phyloP scores from a whole-genome alignment of 2,888 invertebrate genomes.

The Coelinius sp. region DNA sequence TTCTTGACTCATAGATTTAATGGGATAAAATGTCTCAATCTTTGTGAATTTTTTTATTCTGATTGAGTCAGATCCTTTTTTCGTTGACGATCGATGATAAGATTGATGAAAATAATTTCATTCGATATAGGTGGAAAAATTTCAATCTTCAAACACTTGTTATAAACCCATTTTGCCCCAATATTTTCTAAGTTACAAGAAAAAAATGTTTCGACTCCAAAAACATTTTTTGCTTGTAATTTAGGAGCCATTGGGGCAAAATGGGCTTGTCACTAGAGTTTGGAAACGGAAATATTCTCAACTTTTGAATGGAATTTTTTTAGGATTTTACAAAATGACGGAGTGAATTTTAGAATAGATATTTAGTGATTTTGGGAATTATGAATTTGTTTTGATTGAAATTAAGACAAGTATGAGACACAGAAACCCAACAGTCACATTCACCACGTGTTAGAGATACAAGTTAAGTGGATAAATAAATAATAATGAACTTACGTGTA shows the following conservation, averaged over 20 bases:
- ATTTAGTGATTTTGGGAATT: no score
- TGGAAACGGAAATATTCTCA: no score
- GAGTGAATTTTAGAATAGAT: neutral
- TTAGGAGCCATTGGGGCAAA: no score
- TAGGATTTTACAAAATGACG: neutral
- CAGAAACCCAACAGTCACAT: constrained; percentile 22
- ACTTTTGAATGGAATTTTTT: neutral
- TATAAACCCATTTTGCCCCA: no score
- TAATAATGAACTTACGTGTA: constrained; percentile 79
- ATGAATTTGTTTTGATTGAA: neutral
- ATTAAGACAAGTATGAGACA: neutral
- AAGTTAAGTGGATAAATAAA: neutral
- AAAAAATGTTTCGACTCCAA: no score
- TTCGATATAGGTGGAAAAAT: no score
- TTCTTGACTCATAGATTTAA: constrained; percentile 26
- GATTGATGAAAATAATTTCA: no score
- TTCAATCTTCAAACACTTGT: no score
- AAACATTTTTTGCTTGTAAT: no score
- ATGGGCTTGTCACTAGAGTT: no score
- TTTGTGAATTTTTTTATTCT: neutral
- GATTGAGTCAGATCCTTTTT: neutral
- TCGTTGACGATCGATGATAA: no score
- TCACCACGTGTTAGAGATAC: constrained; percentile 9
- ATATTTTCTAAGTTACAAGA: no score
- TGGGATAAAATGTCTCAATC: constrained; percentile 13